Evolutionary conservation across 2,797 vertebrate species (phyloP).

Genomic region (Sus cebifrons): DNA sequence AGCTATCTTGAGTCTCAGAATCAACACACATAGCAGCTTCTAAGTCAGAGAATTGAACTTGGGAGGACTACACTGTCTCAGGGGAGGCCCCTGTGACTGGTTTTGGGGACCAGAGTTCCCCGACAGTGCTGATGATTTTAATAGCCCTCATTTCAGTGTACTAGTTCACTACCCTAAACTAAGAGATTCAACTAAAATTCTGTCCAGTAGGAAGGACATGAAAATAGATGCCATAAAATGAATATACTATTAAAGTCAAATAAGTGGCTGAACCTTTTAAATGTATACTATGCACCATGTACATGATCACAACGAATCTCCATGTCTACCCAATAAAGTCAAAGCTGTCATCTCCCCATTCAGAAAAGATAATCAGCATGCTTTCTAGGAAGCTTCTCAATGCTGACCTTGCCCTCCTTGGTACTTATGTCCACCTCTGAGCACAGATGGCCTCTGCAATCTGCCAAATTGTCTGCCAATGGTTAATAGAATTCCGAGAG

Average conservation of each 20-base stretch:
- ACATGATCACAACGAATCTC: not conserved
- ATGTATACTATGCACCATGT: not conserved
- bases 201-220: not conserved
- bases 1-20: not conserved
- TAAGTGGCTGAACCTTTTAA: not conserved
- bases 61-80: not conserved
- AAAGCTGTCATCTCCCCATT: not conserved
- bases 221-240: not conserved
- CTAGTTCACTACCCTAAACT: not conserved
- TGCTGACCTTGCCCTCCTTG: not conserved
- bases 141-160: not conserved
- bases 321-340: not conserved
- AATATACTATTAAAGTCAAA: not conserved
- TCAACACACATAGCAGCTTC: not conserved
- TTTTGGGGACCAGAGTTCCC: not conserved
- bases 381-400: not conserved
- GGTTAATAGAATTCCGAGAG: not conserved
- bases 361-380: not conserved
- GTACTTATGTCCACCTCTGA: not conserved
- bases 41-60: not conserved
- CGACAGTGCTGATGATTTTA: not conserved
- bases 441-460: not conserved
- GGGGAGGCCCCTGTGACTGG: not conserved
- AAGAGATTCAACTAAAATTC: not conserved
- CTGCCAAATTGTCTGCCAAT: not conserved